Evolutionary conservation across 2,888 invertebrate species (phyloP).

Genomic region (Mythimna vitellina): DNA sequence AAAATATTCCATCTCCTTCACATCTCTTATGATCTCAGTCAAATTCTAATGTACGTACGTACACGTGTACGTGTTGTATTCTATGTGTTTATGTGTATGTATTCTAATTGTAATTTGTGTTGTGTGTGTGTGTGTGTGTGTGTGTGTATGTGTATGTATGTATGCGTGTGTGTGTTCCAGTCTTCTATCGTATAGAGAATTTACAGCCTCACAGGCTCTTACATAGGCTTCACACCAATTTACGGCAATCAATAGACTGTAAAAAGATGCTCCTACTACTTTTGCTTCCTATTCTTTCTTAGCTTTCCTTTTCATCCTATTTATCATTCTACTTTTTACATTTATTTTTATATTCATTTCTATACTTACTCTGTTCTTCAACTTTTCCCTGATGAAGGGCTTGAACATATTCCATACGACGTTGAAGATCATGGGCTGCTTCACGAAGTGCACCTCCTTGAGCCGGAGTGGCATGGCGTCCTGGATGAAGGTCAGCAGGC

Average conservation of each 20-base stretch:
- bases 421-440: constrained; percentile 96
- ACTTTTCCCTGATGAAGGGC: constrained; percentile 95
- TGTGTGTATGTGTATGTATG: too few relatives aligned
- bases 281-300: too few relatives aligned
- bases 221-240: not conserved
- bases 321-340: too few relatives aligned
- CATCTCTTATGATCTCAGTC: too few relatives aligned
- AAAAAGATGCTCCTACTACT: not conserved
- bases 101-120: too few relatives aligned
- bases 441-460: constrained; percentile 96
- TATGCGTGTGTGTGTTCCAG: too few relatives aligned
- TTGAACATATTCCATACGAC: constrained; percentile 96
- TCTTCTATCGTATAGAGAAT: not conserved
- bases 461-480: constrained; percentile 96
- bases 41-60: too few relatives aligned
- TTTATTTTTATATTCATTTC: too few relatives aligned
- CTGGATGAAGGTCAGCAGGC: constrained; percentile 95
- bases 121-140: too few relatives aligned
- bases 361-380: constrained; percentile 93
- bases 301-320: too few relatives aligned
- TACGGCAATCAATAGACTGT: not conserved
- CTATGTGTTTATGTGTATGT: too few relatives aligned
- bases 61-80: too few relatives aligned
- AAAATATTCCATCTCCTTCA: not conserved
- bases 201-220: not conserved